A percentile compares a stretch with the other conserved stretches of the same genome.
phyloP scores from a whole-genome alignment of 2,797 vertebrate genomes.

The Limosa lapponica region DNA sequence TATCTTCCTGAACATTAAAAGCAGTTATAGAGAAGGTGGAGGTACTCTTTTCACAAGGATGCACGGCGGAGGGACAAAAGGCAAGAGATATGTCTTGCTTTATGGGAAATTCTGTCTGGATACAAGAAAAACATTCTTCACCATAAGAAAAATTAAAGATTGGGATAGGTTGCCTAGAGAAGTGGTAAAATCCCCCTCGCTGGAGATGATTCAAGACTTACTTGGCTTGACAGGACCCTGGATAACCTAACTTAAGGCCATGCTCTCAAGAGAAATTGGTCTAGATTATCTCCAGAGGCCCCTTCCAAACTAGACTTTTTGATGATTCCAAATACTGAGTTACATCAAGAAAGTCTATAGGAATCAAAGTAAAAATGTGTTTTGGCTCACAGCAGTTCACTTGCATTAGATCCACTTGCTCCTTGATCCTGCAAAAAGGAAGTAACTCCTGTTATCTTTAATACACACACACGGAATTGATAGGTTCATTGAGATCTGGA shows the following conservation, averaged over 20 bases:
- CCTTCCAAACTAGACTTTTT: background rate
- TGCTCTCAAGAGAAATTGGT: background rate
- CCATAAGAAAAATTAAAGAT: background rate
- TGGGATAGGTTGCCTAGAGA: background rate
- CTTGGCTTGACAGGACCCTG: background rate
- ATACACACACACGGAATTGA: background rate
- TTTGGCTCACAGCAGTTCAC: conserved; percentile 16
- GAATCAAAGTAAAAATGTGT: background rate
- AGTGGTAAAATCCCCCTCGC: background rate
- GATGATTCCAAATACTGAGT: background rate
- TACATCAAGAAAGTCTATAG: background rate
- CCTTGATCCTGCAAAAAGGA: background rate
- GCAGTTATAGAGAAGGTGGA: background rate
- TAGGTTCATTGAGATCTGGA: background rate
- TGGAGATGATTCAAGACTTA: background rate
- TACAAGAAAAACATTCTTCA: background rate
- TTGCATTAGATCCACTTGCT: conserved; percentile 38
- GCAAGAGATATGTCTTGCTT: background rate
- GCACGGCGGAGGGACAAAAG: background rate
- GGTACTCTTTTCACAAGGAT: background rate
- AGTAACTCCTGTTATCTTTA: background rate
- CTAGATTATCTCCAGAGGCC: background rate
- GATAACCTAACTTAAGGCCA: background rate
- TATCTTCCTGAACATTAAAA: background rate
- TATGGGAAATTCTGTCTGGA: background rate